Percentiles rank a stretch among this genome's conserved stretches.
Evolutionary conservation across 2,113 vertebrate genomes (phyloP).

Genomic region (Echinops telfairi): DNA sequence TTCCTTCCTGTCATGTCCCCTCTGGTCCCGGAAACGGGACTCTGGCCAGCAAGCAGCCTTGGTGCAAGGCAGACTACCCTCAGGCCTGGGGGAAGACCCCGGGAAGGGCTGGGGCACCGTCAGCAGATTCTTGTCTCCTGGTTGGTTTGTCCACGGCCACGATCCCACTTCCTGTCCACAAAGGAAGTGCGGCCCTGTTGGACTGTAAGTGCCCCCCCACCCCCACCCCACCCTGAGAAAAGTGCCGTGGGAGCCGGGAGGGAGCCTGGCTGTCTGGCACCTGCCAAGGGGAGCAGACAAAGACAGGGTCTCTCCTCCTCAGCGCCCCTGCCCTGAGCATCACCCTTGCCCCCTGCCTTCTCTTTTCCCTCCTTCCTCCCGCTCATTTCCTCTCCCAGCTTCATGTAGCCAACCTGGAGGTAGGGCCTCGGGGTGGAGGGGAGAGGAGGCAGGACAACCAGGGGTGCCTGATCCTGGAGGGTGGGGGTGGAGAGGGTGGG

Average conservation of each 20-base stretch:
- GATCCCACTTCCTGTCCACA: slow-evolving; percentile 60
- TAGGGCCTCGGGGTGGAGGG: slow-evolving; percentile 29
- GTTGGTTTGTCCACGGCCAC: neutral
- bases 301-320: slow-evolving; percentile 69
- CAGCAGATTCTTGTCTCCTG: neutral
- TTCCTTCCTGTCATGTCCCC: too few relatives aligned
- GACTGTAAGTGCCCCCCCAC: neutral
- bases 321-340: neutral
- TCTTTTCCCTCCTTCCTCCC: neutral
- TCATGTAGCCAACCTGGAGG: slow-evolving; percentile 60
- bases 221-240: neutral
- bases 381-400: neutral
- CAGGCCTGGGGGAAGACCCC: neutral
- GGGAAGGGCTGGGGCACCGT: neutral
- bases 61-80: neutral
- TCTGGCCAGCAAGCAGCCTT: neutral
- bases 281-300: slow-evolving; percentile 33
- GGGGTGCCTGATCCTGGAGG: slow-evolving; percentile 40
- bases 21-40: neutral
- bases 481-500: too few relatives aligned
- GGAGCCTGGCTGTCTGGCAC: slow-evolving; percentile 25
- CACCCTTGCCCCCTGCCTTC: slow-evolving; percentile 36
- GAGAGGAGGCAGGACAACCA: slow-evolving; percentile 65
- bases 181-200: slow-evolving; percentile 59
- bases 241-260: slow-evolving; percentile 38